Percentiles rank a stretch among this genome's conserved stretches.
Evolutionary conservation across 2,797 vertebrate species (phyloP).

Genomic region (Kryptolebias ocellatus): DNA sequence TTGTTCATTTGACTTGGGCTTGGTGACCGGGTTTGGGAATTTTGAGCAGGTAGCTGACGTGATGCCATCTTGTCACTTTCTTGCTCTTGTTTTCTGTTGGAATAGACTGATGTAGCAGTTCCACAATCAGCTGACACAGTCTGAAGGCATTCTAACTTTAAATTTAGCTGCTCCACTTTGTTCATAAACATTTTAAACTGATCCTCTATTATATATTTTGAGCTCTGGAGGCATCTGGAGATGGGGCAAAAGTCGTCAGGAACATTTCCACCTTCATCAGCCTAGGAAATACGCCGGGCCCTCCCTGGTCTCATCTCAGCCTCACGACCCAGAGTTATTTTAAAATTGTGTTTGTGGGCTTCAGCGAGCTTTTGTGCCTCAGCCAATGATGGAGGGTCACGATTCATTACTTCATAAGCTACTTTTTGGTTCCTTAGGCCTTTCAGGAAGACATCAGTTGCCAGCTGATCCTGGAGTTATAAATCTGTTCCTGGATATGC

Average conservation of each 20-base stretch:
- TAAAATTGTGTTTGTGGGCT: not conserved
- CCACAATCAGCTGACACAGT: not conserved
- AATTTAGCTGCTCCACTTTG: constrained; percentile 4
- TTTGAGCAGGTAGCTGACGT: not conserved
- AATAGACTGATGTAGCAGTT: not conserved
- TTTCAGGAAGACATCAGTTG: constrained; percentile 7
- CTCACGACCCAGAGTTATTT: not conserved
- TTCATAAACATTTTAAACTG: constrained; percentile 16
- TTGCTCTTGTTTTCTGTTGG: not conserved
- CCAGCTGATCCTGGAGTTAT: not conserved
- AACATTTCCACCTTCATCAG: not conserved
- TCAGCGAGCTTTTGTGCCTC: constrained; percentile 5
- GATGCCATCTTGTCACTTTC: not conserved
- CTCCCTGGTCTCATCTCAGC: not conserved
- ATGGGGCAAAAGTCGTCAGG: not conserved
- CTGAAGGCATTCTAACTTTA: not conserved
- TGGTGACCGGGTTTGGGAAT: not conserved
- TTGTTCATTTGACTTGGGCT: not conserved
- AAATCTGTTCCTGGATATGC: constrained; percentile 6
- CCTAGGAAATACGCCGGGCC: not conserved
- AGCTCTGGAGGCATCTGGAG: not conserved
- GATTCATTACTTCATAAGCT: constrained; percentile 1
- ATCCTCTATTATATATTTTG: constrained; percentile 13
- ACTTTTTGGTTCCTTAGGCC: not conserved
- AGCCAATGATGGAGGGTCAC: not conserved